Base-by-base conservation (phyloP, 2,797 vertebrate genomes). In the Enteromius thamalakanensis region DNA sequence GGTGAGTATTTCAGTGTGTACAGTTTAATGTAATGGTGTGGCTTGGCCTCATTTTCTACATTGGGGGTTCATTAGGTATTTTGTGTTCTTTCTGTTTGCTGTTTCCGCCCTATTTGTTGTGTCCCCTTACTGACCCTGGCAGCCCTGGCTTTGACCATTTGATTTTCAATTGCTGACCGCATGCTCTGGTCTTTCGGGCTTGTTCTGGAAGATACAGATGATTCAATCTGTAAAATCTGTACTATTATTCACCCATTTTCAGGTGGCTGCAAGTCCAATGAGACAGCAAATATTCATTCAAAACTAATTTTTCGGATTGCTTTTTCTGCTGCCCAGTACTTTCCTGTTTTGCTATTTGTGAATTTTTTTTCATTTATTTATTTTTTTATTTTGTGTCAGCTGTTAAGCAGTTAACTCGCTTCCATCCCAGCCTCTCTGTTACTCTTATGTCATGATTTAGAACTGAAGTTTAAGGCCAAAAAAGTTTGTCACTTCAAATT, bases 1-100 rank as follows among this genome's bases (percentile, higher is more conserved):
- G 98, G 98, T 99, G 96, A 96, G 98, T 97, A 97, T 79, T 68
- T 91, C 85, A 91, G 88, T 88, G 90, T 90, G 90, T 91, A 91
- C 40, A 58, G 83, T 89, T 89, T 88, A 29, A 40, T 91, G 76
- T 91, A 69, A 84, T 90, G 90, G 89, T 90, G 89, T 89, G 89
- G 92, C 93, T 93, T 94, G 87, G 89, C 90, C 84, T 87, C 92
- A 88, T 92, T 90, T 92, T 89, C 12, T 21, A 42, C 88, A 70
- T 89, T 82, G 75, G 87, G 94, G 94, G 93, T 90, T 92, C 93
- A 93, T 95, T 92, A 94, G 94, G 92, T 87, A 91, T 91, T 89
- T 90, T 85, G 84, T 85, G 82, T 85, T 89, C 34, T 81, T 79
- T 60, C 80, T 87, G 51, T 82, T 87, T 79, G 64, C 86, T 42